Evolutionary conservation across 2,113 vertebrate species (phyloP).

Genomic region (Micronycteris hirsuta): DNA sequence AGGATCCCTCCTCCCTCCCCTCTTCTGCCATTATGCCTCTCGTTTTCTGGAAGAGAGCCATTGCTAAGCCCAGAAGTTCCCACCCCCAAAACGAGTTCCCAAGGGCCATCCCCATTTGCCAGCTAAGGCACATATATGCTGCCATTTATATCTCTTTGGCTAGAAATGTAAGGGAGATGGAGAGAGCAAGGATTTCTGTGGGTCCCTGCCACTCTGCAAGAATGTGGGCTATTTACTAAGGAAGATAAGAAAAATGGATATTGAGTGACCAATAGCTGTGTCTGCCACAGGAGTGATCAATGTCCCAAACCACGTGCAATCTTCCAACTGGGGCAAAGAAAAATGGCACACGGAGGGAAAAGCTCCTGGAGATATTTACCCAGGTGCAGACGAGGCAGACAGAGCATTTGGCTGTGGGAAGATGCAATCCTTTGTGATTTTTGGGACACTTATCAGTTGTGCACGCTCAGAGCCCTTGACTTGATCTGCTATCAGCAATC

Average conservation of each 20-base stretch:
- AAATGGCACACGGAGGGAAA: not conserved
- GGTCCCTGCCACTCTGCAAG: not conserved
- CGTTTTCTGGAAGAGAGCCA: not conserved
- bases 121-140: not conserved
- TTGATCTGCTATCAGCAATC: conserved; percentile 13
- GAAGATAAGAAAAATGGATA: conserved; percentile 8
- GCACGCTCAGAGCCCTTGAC: not conserved
- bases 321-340: not conserved
- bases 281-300: not conserved
- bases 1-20: not conserved
- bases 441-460: not conserved
- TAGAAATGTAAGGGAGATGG: not conserved
- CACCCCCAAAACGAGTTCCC: not conserved
- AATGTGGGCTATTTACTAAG: not conserved
- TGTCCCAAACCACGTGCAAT: not conserved
- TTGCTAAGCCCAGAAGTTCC: not conserved
- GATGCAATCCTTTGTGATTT: conserved; percentile 4
- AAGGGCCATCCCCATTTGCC: not conserved
- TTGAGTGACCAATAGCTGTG: not conserved
- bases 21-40: no score
- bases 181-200: not conserved
- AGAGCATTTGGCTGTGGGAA: not conserved
- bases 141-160: not conserved
- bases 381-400: not conserved
- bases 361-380: not conserved